phyloP scores from a whole-genome alignment of 2,113 vertebrate species.

The Gymnocephalus cernua region DNA sequence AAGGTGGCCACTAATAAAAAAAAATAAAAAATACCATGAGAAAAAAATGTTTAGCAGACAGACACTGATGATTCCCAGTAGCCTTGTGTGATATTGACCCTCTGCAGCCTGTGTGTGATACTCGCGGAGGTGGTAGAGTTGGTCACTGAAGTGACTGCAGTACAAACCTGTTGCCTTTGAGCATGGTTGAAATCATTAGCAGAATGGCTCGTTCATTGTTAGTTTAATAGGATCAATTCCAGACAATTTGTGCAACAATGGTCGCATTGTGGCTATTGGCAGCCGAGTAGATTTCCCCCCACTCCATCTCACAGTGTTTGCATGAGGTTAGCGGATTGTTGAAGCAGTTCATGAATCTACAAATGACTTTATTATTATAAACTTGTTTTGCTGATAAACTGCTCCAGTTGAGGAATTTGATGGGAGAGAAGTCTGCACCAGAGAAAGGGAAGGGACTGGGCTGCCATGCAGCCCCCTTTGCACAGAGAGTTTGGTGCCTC shows the following conservation, averaged over 20 bases:
- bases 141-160: slow-evolving; percentile 67
- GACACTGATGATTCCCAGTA: slow-evolving; percentile 51
- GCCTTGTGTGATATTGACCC: slow-evolving; percentile 65
- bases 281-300: background rate
- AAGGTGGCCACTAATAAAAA: slow-evolving; percentile 10
- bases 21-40: background rate
- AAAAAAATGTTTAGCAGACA: slow-evolving; percentile 8
- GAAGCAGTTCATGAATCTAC: slow-evolving; percentile 36
- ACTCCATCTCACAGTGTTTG: slow-evolving; percentile 32
- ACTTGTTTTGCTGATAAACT: slow-evolving; percentile 28
- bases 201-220: slow-evolving; percentile 57
- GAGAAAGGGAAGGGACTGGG: slow-evolving; percentile 70
- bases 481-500: slow-evolving; percentile 74
- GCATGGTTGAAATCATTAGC: slow-evolving; percentile 67
- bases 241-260: slow-evolving; percentile 59
- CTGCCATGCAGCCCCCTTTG: slow-evolving; percentile 52
- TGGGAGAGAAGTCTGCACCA: slow-evolving; percentile 57
- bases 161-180: slow-evolving; percentile 77
- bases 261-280: slow-evolving; percentile 55
- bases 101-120: slow-evolving; percentile 54
- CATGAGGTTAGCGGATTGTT: slow-evolving; percentile 30
- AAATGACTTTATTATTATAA: slow-evolving; percentile 24
- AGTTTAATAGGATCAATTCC: slow-evolving; percentile 70
- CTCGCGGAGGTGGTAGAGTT: slow-evolving; percentile 26
- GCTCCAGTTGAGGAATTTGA: slow-evolving; percentile 38